Evolutionary conservation across 1,140 invertebrate genomes (phyloP).

Genomic region (Calephelis virginiensis): DNA sequence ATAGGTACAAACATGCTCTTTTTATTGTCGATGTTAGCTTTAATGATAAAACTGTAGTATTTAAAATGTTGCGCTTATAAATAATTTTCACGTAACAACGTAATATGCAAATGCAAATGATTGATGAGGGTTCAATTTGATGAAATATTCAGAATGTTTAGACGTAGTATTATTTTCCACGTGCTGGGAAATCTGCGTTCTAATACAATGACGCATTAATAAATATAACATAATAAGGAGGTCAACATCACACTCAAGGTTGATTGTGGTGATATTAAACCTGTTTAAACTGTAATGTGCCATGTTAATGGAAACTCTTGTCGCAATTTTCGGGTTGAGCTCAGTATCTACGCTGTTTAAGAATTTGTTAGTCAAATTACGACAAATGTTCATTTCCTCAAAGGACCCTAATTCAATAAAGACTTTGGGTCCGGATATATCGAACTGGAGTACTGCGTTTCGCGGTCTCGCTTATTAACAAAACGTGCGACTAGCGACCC

Average conservation of each 20-base stretch:
- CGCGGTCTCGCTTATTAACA: too few species aligned
- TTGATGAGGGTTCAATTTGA: conserved; percentile 11
- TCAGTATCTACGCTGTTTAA: background rate
- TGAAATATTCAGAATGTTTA: conserved; percentile 8
- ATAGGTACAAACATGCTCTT: background rate
- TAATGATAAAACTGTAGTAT: background rate
- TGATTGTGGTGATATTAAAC: conserved; percentile 44
- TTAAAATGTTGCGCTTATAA: background rate
- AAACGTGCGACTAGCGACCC: too few species aligned
- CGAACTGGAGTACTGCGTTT: too few species aligned
- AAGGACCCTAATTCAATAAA: background rate
- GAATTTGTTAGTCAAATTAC: background rate
- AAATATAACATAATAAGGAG: conserved; percentile 49
- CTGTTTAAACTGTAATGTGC: conserved; percentile 32
- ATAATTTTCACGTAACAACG: background rate
- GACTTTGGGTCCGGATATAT: too few species aligned
- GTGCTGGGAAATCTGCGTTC: conserved; percentile 33
- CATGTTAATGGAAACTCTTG: conserved; percentile 33
- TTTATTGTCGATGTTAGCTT: background rate
- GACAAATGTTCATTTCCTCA: background rate
- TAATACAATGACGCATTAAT: conserved; percentile 41
- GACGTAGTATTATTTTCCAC: conserved; percentile 16
- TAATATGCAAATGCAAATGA: conserved; percentile 10
- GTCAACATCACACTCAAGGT: conserved; percentile 51
- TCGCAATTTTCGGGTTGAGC: background rate